Conservation (phyloP, 2,888 invertebrate genomes). For the Globia sparganii region DNA sequence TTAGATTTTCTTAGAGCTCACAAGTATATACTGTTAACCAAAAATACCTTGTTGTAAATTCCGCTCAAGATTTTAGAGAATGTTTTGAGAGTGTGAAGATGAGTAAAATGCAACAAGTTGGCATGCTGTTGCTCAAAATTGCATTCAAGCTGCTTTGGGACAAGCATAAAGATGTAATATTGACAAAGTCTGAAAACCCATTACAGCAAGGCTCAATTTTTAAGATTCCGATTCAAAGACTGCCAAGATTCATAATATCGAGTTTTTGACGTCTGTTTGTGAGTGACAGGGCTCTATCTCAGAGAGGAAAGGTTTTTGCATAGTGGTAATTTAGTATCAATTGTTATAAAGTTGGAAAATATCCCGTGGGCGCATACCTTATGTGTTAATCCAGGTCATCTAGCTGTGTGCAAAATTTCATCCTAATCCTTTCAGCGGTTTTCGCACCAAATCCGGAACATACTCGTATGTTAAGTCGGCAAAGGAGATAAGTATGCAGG, state of each 20-base stretch:
- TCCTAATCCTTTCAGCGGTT: too few species aligned
- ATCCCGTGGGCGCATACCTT: too few species aligned
- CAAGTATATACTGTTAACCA: conserved; percentile 10
- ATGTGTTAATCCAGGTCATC: too few species aligned
- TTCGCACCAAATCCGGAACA: too few species aligned
- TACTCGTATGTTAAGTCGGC: too few species aligned
- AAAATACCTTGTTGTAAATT: conserved; percentile 23
- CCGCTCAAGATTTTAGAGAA: conserved; percentile 17
- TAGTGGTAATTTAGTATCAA: background rate
- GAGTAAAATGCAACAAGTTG: conserved; percentile 49
- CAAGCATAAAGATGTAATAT: background rate
- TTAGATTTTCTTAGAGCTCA: background rate
- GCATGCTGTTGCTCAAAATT: conserved; percentile 23
- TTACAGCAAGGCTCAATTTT: background rate
- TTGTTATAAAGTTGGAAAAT: background rate
- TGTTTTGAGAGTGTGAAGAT: conserved; percentile 28
- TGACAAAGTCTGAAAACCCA: background rate
- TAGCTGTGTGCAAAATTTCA: too few species aligned
- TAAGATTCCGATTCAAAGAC: background rate
- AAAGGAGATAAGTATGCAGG: too few species aligned
- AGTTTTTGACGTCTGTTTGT: background rate
- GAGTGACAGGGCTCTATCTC: background rate
- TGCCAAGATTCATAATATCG: too few species aligned
- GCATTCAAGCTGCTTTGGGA: conserved; percentile 7
- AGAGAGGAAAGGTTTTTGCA: background rate